Evolutionary conservation across 2,113 vertebrate species (phyloP), one percentile per base, ranked within the genome.

Genomic region (Rallus limicola): DNA sequence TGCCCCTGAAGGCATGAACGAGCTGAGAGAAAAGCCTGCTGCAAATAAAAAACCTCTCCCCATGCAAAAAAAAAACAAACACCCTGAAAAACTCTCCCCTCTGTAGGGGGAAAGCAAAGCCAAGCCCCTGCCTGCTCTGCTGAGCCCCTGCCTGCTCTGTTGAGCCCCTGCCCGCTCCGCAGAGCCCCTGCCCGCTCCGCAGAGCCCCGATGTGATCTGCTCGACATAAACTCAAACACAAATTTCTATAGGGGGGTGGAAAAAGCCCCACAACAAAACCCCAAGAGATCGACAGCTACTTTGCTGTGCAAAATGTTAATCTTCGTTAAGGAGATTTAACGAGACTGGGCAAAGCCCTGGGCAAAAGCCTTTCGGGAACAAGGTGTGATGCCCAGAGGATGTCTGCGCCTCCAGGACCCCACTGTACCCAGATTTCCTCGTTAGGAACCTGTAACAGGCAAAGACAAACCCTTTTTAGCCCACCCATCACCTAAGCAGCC

Each of bases 311-410:
- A 87, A 94, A 81, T 67, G 80, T 93, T 97, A 94, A 97, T 90
- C 95, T 90, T 12, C 5, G 2, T 19, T 94, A 95, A 95, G 97
- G 74, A 96, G 96, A 92, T 95, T 96, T 92, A 33, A 42, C 1
- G 10, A 74, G 84, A 74, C 29, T 0, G 0, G 62, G 65, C 74
- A 77, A 77, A 93, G 58, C 71, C 50, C 17, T 9, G 17, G 81
- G 77, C 42, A 79, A 82, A 64, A 86, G 52, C 56, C 69, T 33
- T 48, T 33, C 3, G 83, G 74, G 95, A 96, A 68, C 67, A 14
- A 50, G 82, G 85, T 9, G 93, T 13, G 84, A 77, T 33, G 11
- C 33, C 55, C 6, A 0, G 8, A 8, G 26, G 19, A 9, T 31
- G 14, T 55, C 55, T 77, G 64, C 28, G 2, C 9, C 25, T 16